A percentile compares a stretch with the other conserved stretches of the same genome.
Evolutionary conservation across 1,140 invertebrate genomes (phyloP).

Genomic region (Dreissena polymorpha): DNA sequence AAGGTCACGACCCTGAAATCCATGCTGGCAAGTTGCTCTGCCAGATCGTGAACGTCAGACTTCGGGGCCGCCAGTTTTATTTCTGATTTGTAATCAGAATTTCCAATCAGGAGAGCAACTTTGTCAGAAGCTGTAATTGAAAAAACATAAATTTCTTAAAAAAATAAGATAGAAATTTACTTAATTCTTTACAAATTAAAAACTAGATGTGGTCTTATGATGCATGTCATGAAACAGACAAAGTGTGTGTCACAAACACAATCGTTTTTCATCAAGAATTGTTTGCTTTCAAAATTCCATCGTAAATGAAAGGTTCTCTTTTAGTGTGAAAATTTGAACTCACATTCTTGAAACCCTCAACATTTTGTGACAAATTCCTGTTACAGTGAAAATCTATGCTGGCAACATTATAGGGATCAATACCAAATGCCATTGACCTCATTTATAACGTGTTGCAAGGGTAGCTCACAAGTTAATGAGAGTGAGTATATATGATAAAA

Average conservation of each 20-base stretch:
- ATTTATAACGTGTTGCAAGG: no score
- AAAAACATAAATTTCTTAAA: conserved; percentile 3
- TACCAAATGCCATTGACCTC: no score
- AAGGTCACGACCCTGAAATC: conserved; percentile 81
- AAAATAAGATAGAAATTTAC: background rate
- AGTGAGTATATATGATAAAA: no score
- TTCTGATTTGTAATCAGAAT: conserved; percentile 78
- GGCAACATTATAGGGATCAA: no score
- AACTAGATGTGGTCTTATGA: background rate
- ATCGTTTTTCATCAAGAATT: background rate
- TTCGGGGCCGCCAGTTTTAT: conserved; percentile 77
- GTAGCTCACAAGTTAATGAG: no score
- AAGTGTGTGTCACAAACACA: background rate
- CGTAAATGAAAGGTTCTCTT: no score
- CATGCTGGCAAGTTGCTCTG: conserved; percentile 72
- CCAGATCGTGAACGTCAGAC: conserved; percentile 73
- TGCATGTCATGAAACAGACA: background rate
- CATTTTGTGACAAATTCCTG: no score
- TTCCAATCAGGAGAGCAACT: conserved; percentile 80
- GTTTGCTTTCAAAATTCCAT: background rate
- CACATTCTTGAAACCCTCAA: no score
- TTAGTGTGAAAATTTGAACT: no score
- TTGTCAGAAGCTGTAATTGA: conserved; percentile 78
- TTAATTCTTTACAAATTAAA: background rate
- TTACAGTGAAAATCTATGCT: no score